A percentile compares a stretch with the other conserved stretches of the same genome.
phyloP scores from a whole-genome alignment of 2,113 vertebrate species.

The Daphoenositta chrysoptera region DNA sequence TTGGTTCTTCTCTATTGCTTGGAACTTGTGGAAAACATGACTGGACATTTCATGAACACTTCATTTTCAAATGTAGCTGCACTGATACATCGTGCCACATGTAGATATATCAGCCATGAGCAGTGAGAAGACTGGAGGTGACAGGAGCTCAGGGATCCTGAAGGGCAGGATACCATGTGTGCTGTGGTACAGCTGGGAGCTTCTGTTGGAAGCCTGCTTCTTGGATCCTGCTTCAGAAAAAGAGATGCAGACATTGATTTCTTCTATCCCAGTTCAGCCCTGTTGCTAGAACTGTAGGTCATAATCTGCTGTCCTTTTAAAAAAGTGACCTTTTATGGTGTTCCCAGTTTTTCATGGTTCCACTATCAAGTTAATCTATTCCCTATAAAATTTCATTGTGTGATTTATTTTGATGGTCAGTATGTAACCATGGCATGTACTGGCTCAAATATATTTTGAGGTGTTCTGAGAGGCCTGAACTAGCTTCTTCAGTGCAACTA shows the following conservation, averaged over 20 bases:
- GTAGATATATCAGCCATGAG: background rate
- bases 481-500: background rate
- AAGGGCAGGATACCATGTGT: background rate
- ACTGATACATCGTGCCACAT: rapidly evolving
- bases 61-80: background rate
- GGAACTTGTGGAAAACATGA: background rate
- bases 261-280: background rate
- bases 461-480: background rate
- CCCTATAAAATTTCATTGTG: background rate
- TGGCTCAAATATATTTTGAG: background rate
- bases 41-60: rapidly evolving
- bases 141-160: background rate
- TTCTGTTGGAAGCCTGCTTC: background rate
- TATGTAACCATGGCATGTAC: background rate
- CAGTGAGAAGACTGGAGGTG: background rate
- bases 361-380: background rate
- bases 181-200: background rate
- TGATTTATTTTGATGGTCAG: background rate
- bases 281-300: background rate
- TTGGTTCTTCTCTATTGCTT: background rate
- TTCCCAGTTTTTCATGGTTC: background rate
- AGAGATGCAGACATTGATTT: background rate
- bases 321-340: background rate
- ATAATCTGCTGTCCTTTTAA: background rate
- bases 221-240: background rate